These are phyloP conservation scores for Oryzias melastigma DNA, from an alignment of 2,113 vertebrate species.

Conservation along the genomic window DNA sequence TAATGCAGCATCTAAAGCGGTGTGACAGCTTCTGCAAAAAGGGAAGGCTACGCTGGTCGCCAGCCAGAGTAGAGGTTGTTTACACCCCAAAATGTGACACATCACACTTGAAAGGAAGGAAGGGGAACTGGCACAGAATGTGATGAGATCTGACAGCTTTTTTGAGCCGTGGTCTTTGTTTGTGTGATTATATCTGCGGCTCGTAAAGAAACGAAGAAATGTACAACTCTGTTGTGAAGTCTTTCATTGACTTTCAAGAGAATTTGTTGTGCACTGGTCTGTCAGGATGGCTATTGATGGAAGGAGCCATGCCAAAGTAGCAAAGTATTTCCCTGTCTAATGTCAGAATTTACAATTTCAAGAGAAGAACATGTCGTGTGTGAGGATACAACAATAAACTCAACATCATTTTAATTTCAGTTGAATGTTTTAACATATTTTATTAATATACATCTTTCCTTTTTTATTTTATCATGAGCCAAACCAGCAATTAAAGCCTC, in stretches of 20 bases:
- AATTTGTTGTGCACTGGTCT: constrained; percentile 37
- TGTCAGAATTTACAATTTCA: constrained; percentile 3
- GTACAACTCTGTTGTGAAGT: constrained; percentile 6
- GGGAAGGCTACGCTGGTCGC: constrained; percentile 23
- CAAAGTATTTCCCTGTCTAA: constrained; percentile 1
- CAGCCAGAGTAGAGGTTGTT: constrained; percentile 45
- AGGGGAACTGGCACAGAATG: constrained; percentile 31
- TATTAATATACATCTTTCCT: constrained; percentile 16
- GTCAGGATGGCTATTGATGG: constrained; percentile 14
- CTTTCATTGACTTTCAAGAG: constrained; percentile 21
- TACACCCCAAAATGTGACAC: constrained; percentile 49
- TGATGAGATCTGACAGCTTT: constrained; percentile 51
- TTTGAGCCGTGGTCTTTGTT: constrained; percentile 37
- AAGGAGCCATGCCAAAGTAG: background rate
- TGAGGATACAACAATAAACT: background rate
- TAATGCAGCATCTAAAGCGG: constrained; percentile 55
- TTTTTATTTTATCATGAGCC: constrained; percentile 45
- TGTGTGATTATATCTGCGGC: constrained; percentile 33
- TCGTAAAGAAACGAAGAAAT: constrained; percentile 24
- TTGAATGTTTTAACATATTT: background rate
- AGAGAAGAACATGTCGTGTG: background rate
- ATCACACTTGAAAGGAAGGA: constrained; percentile 40
- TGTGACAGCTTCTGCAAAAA: constrained; percentile 50
- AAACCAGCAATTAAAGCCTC: constrained; percentile 58
- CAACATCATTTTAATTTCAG: background rate